phyloP scores from a whole-genome alignment of 2,113 vertebrate genomes.

The Athene cunicularia region DNA sequence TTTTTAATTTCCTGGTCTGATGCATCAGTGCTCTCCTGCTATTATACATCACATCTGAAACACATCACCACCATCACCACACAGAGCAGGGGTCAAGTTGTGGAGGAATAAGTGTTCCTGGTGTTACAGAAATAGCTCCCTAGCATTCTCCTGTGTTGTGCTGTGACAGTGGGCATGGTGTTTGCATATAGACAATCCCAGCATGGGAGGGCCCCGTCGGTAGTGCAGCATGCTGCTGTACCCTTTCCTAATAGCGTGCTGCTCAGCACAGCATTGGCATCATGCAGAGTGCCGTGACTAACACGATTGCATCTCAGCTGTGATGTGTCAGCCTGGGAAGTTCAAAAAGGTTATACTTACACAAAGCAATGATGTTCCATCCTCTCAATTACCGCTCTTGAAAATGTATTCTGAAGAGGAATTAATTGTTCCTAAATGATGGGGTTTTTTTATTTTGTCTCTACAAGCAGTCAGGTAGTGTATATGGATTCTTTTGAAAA shows the following conservation, averaged over 20 bases:
- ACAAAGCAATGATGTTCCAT: not conserved
- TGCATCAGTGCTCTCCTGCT: not conserved
- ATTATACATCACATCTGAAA: not conserved
- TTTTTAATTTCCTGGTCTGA: not conserved
- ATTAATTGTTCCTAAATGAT: not conserved
- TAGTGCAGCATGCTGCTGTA: not conserved
- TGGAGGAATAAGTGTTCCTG: not conserved
- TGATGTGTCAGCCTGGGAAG: conserved; percentile 22
- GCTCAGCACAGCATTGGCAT: conserved; percentile 5
- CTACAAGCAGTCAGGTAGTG: not conserved
- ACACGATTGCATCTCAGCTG: conserved; percentile 1
- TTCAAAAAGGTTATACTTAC: conserved; percentile 10
- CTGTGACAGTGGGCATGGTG: conserved; percentile 11
- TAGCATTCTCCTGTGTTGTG: not conserved
- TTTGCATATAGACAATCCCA: not conserved
- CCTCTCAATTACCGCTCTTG: not conserved
- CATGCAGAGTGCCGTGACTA: not conserved
- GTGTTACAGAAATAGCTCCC: conserved; percentile 1
- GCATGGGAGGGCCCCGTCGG: not conserved
- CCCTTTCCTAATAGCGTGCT: not conserved
- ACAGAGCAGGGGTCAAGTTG: not conserved
- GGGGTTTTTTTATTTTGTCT: not conserved
- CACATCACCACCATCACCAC: not conserved
- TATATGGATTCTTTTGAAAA: not conserved
- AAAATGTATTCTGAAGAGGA: not conserved